These are phyloP conservation scores for Chrysina gloriosa DNA, from an alignment of 2,888 invertebrate species.

Conservation along the genomic window DNA sequence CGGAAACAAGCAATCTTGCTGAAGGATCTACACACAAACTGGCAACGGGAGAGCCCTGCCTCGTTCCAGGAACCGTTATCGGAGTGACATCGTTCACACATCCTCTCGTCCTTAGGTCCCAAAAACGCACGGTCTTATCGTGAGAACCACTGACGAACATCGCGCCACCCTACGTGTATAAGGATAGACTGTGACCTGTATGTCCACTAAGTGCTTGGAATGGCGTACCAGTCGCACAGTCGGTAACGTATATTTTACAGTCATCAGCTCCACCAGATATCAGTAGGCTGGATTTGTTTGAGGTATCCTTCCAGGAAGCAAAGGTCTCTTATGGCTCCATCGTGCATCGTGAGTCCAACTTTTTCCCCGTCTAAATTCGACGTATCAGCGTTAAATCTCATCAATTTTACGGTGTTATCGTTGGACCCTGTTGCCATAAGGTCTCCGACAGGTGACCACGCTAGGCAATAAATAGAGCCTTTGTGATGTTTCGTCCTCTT, in stretches of 20 bases:
- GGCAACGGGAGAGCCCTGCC: constrained; percentile 90
- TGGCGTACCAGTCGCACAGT: constrained; percentile 95
- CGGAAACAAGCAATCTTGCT: constrained; percentile 93
- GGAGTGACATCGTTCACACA: constrained; percentile 93
- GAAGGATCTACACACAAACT: constrained; percentile 96
- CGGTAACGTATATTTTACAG: constrained; percentile 98
- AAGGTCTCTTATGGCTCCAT: constrained; percentile 96
- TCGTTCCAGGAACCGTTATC: constrained; percentile 78
- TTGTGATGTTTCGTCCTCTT: constrained; percentile 98
- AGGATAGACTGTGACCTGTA: constrained; percentile 90
- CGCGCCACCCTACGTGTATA: constrained; percentile 97
- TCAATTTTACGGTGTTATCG: constrained; percentile 97
- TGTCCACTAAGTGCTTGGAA: constrained; percentile 94
- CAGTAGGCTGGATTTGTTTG: constrained; percentile 89
- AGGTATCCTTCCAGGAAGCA: constrained; percentile 96
- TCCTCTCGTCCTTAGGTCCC: constrained; percentile 95
- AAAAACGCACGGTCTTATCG: constrained; percentile 97
- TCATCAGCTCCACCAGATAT: constrained; percentile 99
- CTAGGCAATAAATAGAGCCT: constrained; percentile 97
- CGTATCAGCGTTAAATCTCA: constrained; percentile 92
- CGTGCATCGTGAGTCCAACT: constrained; percentile 96
- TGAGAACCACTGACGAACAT: constrained; percentile 98
- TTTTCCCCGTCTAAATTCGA: constrained; percentile 89
- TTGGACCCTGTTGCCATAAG: constrained; percentile 98
- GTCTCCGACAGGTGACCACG: constrained; percentile 97